Evolutionary conservation across 2,888 invertebrate genomes (phyloP).

Genomic region (Subacronicta megacephala): DNA sequence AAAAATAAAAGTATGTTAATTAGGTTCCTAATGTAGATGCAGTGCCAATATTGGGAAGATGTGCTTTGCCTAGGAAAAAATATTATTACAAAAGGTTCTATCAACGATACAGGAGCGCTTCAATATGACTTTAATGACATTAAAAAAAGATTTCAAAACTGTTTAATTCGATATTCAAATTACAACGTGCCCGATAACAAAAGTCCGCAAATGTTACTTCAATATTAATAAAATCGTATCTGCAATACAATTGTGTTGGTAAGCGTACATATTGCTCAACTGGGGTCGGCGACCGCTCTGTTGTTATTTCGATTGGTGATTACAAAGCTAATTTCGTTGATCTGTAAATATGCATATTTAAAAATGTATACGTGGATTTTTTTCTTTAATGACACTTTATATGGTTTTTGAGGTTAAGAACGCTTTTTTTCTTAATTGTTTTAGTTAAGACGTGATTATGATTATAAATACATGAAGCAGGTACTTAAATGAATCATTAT

Average conservation of each 20-base stretch:
- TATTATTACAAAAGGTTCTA: too few species aligned
- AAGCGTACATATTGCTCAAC: constrained; percentile 54
- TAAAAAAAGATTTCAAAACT: neutral
- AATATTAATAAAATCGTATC: constrained; percentile 50
- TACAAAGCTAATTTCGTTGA: constrained; percentile 31
- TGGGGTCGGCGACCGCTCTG: constrained; percentile 55
- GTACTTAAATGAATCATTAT: constrained; percentile 1
- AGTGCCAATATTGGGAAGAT: too few species aligned
- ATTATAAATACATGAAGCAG: neutral
- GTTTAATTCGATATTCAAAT: constrained; percentile 18
- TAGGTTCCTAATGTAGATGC: too few species aligned
- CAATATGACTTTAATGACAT: neutral
- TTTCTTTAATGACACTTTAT: constrained; percentile 3
- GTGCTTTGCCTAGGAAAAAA: too few species aligned
- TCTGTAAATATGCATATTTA: constrained; percentile 6
- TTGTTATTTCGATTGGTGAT: constrained; percentile 47
- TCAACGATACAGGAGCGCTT: too few species aligned
- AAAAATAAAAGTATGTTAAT: too few species aligned
- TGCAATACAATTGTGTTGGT: constrained; percentile 49
- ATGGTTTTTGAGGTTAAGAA: constrained; percentile 8
- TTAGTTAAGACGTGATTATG: constrained; percentile 10
- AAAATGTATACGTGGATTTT: neutral
- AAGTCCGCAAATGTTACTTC: constrained; percentile 34
- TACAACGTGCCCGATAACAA: constrained; percentile 14
- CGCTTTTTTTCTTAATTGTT: constrained; percentile 10